Evolutionary conservation across 2,113 vertebrate genomes (phyloP).

Genomic region (Ctenomys sociabilis): DNA sequence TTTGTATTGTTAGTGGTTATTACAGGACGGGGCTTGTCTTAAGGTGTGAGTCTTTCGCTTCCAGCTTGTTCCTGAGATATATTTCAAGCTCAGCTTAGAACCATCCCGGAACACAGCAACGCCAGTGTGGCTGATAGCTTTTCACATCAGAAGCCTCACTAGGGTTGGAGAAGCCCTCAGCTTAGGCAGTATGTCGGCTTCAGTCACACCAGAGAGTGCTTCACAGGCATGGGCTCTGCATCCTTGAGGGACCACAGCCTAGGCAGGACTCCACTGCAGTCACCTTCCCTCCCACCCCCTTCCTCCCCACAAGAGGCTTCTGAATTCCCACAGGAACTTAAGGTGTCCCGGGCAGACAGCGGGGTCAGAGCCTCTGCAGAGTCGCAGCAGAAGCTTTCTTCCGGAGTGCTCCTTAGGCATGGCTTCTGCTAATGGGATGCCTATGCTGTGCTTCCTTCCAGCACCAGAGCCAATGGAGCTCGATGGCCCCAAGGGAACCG

Average conservation of each 20-base stretch:
- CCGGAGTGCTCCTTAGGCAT: neutral
- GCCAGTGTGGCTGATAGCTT: neutral
- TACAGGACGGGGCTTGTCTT: too few species aligned
- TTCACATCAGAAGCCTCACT: neutral
- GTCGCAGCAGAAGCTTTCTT: neutral
- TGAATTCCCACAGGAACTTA: neutral
- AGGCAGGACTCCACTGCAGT: neutral
- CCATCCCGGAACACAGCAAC: neutral
- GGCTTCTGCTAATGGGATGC: neutral
- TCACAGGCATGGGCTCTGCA: too few species aligned
- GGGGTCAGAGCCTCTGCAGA: neutral
- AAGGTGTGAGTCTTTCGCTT: neutral
- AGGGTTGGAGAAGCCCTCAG: neutral
- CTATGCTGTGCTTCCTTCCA: slow-evolving; percentile 77
- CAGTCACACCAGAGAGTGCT: neutral
- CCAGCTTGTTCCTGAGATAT: neutral
- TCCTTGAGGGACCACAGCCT: neutral
- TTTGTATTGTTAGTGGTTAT: neutral
- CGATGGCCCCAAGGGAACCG: slow-evolving; percentile 87
- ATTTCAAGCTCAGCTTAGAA: neutral
- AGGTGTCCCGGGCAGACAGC: neutral
- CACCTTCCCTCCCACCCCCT: neutral
- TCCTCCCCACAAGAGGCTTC: neutral
- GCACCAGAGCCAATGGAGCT: slow-evolving; percentile 95
- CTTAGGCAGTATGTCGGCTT: accelerated